Evolutionary conservation across 2,113 vertebrate genomes (phyloP), one percentile per base, ranked within the genome.

Genomic region (Bombycilla garrulus): DNA sequence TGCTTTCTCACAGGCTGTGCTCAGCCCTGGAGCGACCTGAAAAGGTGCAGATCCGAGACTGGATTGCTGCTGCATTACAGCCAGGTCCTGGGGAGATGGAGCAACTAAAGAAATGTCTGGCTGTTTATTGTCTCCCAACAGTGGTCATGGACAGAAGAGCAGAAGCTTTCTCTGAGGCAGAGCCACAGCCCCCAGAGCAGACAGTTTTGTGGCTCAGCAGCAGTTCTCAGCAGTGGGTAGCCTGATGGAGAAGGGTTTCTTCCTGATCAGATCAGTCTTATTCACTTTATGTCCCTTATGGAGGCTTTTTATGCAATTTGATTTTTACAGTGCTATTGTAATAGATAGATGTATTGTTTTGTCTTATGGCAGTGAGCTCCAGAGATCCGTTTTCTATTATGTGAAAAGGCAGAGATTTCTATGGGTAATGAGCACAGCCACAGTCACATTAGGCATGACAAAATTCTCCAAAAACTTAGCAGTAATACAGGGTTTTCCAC

Each of bases 241-340:
- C 45, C 69, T n/a, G 45, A 77, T 15, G 36, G 50, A 66, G 51
- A 65, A 81, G 54, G 50, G 60, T 24, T 95, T 88, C 54, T 86
- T 95, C 81, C 90, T 48, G 36, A 92, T 83, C 93, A 60, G 79
- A 94, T 94, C 88, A 88, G 71, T 57, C 51, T 88, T 62, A 94
- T 64, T 93, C 92, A 90, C 88, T 93, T 83, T 40, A 74, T 67
- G 72, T 51, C 78, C 72, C 77, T 95, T 64, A 88, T 25, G 86
- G 65, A 65, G 47, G 78, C 70, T 81, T 86, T 91, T 81, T 36
- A 67, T 65, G 78, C 85, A 93, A 87, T 93, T 80, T 51, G n/a
- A 82, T 80, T 93, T 95, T 95, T 94, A 93, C 79, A 88, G 81
- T 56, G 58, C 88, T 94, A 93, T 93, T 94, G 94, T 95, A 90